phyloP scores from a whole-genome alignment of 2,888 invertebrate genomes.

The Philaethria dido region DNA sequence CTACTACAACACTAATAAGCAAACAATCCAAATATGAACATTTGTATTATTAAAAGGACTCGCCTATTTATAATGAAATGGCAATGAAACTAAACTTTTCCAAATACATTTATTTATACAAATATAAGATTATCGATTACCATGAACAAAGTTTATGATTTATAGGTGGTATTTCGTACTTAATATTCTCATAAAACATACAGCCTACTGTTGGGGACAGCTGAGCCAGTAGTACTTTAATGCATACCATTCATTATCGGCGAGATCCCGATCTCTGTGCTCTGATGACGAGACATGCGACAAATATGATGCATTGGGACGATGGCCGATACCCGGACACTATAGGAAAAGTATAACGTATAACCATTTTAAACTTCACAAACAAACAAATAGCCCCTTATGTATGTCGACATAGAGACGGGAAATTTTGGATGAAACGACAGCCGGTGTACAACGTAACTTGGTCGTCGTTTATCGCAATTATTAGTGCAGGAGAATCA shows the following conservation, averaged over 20 bases:
- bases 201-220: constrained; percentile 43
- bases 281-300: constrained; percentile 72
- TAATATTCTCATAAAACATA: constrained; percentile 38
- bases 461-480: constrained; percentile 59
- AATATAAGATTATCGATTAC: constrained; percentile 34
- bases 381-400: background rate
- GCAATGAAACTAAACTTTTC: too few species aligned
- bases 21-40: too few species aligned
- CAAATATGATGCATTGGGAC: constrained; percentile 80
- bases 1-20: too few species aligned
- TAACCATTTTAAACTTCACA: constrained; percentile 18
- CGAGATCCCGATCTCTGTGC: constrained; percentile 61
- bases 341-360: constrained; percentile 53
- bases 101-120: constrained; percentile 7
- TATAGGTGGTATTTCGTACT: constrained; percentile 34
- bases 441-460: constrained; percentile 24
- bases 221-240: constrained; percentile 51
- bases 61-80: too few species aligned
- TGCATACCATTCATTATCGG: constrained; percentile 67
- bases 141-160: constrained; percentile 39
- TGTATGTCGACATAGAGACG: constrained; percentile 31
- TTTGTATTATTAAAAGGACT: too few species aligned
- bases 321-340: constrained; percentile 66
- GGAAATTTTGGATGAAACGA: constrained; percentile 21
- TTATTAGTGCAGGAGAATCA: constrained; percentile 77